Conservation (phyloP, 2,888 invertebrate species). For the Drosophila seclusa region DNA sequence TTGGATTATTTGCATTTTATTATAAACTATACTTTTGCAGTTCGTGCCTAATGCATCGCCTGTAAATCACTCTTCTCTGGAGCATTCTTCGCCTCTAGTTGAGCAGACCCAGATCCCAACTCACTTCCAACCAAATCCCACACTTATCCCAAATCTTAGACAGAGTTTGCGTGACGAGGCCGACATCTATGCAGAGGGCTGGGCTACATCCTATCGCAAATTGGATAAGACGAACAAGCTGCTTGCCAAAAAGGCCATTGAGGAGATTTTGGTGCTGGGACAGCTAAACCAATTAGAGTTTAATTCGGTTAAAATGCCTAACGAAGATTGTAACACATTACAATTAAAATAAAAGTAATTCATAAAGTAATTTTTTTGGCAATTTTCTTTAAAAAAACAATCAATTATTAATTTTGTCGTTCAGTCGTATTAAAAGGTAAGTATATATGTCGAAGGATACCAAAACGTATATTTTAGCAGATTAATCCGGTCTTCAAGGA, state of each 20-base stretch:
- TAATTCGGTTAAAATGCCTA: constrained; percentile 53
- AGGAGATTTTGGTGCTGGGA: constrained; percentile 54
- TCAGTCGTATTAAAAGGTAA: not conserved
- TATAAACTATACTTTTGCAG: constrained; percentile 3
- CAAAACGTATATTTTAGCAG: not conserved
- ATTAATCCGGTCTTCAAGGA: not conserved
- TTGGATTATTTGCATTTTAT: not conserved
- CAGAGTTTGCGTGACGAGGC: constrained; percentile 39
- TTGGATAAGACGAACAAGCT: constrained; percentile 46
- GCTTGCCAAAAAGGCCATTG: constrained; percentile 58
- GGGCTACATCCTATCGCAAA: constrained; percentile 58
- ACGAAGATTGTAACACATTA: not conserved
- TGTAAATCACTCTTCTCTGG: not conserved
- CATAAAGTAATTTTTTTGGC: no score
- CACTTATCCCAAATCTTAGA: not conserved
- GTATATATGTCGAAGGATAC: not conserved
- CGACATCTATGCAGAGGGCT: constrained; percentile 48
- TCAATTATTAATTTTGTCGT: not conserved
- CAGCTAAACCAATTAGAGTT: constrained; percentile 50
- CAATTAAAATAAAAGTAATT: not conserved
- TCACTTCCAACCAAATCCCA: constrained; percentile 1
- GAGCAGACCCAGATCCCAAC: not conserved
- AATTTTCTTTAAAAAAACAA: not conserved
- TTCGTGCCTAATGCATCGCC: not conserved
- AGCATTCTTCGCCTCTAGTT: not conserved